These are phyloP conservation scores for Chaetophractus vellerosus DNA, from an alignment of 2,797 vertebrate genomes.

Conservation along the genomic window DNA sequence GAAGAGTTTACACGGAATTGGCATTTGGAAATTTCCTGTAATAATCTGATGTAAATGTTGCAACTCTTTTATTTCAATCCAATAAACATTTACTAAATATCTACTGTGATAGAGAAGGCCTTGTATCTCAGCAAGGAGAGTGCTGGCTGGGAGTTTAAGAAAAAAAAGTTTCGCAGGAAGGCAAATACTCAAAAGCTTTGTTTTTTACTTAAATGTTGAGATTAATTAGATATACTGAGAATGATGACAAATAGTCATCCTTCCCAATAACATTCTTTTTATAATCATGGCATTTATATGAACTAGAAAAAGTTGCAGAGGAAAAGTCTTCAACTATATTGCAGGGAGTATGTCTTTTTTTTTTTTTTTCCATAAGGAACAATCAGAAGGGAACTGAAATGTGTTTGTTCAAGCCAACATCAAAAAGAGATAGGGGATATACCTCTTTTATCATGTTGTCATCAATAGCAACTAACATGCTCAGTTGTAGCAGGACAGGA, in stretches of 20 bases:
- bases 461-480: background rate
- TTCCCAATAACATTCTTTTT: slow-evolving; percentile 43
- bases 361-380: background rate
- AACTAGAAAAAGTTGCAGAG: slow-evolving; percentile 45
- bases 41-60: background rate
- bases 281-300: background rate
- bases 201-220: background rate
- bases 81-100: slow-evolving; percentile 55
- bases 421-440: background rate
- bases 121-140: background rate
- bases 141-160: background rate
- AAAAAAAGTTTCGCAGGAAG: slow-evolving; percentile 23
- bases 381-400: background rate
- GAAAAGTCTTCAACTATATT: slow-evolving; percentile 25
- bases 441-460: background rate
- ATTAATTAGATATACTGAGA: slow-evolving; percentile 43
- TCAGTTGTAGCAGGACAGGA: background rate
- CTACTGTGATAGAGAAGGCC: background rate
- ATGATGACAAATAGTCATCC: slow-evolving; percentile 19
- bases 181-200: slow-evolving; percentile 8
- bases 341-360: background rate
- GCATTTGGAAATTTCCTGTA: slow-evolving; percentile 56
- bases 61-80: slow-evolving; percentile 56
- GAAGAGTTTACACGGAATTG: slow-evolving; percentile 23
- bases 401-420: background rate